phyloP scores from a whole-genome alignment of 1,140 invertebrate genomes.

The Ceratosolen fusciceps region DNA sequence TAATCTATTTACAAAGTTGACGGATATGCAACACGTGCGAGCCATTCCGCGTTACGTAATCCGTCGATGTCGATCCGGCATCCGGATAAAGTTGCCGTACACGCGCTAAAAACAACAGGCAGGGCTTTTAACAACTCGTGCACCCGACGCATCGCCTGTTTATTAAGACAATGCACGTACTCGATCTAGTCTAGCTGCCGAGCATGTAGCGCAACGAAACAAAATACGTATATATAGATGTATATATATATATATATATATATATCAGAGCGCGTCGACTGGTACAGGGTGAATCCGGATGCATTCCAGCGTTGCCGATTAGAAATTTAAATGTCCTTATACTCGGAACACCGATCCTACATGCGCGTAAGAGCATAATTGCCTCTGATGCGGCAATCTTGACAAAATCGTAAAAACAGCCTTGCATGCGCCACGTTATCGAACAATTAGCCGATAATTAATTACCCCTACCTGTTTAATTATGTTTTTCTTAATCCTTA shows the following conservation, averaged over 20 bases:
- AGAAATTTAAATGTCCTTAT: not conserved
- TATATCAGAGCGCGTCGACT: not conserved
- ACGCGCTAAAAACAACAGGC: not conserved
- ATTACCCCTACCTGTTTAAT: no score
- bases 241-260: no score
- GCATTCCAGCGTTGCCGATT: not conserved
- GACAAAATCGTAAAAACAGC: not conserved
- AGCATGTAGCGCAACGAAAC: not conserved
- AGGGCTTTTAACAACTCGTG: not conserved
- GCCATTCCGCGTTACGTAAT: not conserved
- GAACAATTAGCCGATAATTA: not conserved
- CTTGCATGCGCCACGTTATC: not conserved
- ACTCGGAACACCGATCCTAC: not conserved
- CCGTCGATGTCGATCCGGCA: not conserved
- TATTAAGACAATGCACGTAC: not conserved
- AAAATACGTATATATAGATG: not conserved
- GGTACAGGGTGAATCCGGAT: not conserved
- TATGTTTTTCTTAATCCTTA: not conserved
- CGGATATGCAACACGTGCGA: not conserved
- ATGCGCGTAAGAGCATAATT: not conserved
- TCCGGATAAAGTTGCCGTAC: not conserved
- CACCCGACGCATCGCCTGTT: not conserved
- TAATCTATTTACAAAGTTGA: conserved; percentile 12
- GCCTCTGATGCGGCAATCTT: not conserved
- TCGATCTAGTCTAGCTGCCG: not conserved